Evolutionary conservation across 2,113 vertebrate genomes (phyloP).

Genomic region (Mastomys coucha): DNA sequence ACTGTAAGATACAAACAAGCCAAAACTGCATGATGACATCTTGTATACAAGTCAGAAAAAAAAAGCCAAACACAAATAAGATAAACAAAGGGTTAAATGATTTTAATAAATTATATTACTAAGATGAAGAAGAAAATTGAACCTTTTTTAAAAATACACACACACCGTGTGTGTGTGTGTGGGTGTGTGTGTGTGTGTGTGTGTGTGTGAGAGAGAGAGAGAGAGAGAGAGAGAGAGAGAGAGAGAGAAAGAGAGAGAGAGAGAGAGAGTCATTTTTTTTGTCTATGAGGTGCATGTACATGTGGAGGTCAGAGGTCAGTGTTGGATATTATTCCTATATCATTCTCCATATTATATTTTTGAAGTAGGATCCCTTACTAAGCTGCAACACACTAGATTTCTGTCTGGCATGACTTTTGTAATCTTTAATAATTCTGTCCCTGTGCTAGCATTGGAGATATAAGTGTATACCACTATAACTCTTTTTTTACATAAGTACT

Average conservation of each 20-base stretch:
- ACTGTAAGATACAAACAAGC: not conserved
- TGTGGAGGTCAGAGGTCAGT: not conserved
- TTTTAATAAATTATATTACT: not conserved
- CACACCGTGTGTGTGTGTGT: not conserved
- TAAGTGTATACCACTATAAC: not conserved
- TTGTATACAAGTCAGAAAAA: not conserved
- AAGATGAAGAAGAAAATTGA: conserved; percentile 10
- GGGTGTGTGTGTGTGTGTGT: too few relatives aligned
- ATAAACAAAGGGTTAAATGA: not conserved
- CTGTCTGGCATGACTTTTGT: not conserved
- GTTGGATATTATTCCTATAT: not conserved
- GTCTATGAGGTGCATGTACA: not conserved
- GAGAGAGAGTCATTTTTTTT: not conserved
- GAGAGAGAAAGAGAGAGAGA: too few relatives aligned
- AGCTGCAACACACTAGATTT: not conserved
- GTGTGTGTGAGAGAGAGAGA: too few relatives aligned
- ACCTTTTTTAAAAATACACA: not conserved
- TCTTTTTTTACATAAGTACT: not conserved
- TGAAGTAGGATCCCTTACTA: not conserved
- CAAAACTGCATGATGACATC: too few relatives aligned
- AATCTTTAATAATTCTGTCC: not conserved
- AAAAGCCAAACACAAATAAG: not conserved
- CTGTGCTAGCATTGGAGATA: not conserved
- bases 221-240: too few relatives aligned
- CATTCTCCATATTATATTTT: not conserved